phyloP scores from a whole-genome alignment of 1,140 invertebrate species.

The Drosophila bipectinata region DNA sequence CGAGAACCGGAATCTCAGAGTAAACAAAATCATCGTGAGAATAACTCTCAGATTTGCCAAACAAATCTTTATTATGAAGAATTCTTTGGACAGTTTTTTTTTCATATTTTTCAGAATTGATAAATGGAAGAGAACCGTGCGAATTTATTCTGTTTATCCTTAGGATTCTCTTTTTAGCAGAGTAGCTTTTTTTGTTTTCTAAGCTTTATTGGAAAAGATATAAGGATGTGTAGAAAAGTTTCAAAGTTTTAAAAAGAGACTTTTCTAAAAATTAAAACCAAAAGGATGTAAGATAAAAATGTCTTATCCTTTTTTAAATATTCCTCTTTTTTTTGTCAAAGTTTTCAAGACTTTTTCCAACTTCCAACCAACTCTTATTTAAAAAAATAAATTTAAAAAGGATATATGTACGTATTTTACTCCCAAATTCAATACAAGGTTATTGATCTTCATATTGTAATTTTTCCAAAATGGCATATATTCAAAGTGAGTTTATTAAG shows the following conservation, averaged over 20 bases:
- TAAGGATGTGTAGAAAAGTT: no score
- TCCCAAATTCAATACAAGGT: neutral
- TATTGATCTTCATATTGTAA: neutral
- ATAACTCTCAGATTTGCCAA: conserved; percentile 2
- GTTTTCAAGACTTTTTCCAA: no score
- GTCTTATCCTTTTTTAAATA: no score
- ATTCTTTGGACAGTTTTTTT: conserved; percentile 5
- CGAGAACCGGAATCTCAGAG: conserved; percentile 1
- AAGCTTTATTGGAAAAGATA: no score
- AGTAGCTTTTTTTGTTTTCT: no score
- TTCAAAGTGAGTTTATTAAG: neutral
- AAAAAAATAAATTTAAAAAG: no score
- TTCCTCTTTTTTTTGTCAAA: no score
- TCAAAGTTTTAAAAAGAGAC: no score
- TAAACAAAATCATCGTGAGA: conserved; percentile 53
- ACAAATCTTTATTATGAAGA: conserved; percentile 29
- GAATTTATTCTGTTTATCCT: conserved; percentile 7
- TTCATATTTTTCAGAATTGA: neutral
- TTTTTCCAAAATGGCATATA: neutral
- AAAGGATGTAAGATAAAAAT: neutral
- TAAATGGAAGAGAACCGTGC: conserved; percentile 8
- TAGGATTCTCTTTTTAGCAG: no score
- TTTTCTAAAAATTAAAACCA: no score
- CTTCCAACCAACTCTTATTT: no score
- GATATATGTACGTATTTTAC: no score